Percentiles rank a stretch among this genome's conserved stretches.
Conservation (phyloP, 1,140 invertebrate species). For the Bombus waltoni region DNA sequence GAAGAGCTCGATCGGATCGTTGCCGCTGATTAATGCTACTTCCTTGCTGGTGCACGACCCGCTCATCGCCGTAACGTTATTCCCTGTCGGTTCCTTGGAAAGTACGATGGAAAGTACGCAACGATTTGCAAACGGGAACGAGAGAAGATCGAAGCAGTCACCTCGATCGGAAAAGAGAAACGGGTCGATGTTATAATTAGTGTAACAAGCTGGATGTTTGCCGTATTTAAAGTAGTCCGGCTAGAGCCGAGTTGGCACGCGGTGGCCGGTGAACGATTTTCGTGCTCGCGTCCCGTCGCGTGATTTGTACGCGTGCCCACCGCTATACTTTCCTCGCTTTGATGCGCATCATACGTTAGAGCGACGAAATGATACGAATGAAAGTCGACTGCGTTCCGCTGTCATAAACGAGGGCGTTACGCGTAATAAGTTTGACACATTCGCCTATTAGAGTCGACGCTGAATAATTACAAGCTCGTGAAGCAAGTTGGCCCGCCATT, state of each 20-base stretch:
- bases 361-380: not conserved
- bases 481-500: not conserved
- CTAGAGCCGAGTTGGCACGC: slow-evolving; percentile 33
- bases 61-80: not conserved
- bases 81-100: not conserved
- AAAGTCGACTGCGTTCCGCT: not conserved
- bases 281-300: slow-evolving; percentile 11
- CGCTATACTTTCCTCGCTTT: not conserved
- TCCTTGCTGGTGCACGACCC: not conserved
- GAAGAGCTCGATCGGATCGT: not conserved
- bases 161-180: slow-evolving; percentile 12
- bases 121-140: not conserved
- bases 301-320: not conserved
- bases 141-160: not conserved
- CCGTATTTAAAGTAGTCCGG: slow-evolving; percentile 27
- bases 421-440: slow-evolving; percentile 19
- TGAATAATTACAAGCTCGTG: not conserved
- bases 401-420: not conserved
- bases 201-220: slow-evolving; percentile 30
- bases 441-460: not conserved
- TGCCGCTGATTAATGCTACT: slow-evolving; percentile 37
- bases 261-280: not conserved
- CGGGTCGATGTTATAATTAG: slow-evolving; percentile 47
- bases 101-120: not conserved
- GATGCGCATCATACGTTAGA: slow-evolving; percentile 1